Percentiles rank a stretch among this genome's conserved stretches.
These are phyloP conservation scores for Pipra filicauda DNA, from an alignment of 2,113 vertebrate genomes.

Conservation along the genomic window DNA sequence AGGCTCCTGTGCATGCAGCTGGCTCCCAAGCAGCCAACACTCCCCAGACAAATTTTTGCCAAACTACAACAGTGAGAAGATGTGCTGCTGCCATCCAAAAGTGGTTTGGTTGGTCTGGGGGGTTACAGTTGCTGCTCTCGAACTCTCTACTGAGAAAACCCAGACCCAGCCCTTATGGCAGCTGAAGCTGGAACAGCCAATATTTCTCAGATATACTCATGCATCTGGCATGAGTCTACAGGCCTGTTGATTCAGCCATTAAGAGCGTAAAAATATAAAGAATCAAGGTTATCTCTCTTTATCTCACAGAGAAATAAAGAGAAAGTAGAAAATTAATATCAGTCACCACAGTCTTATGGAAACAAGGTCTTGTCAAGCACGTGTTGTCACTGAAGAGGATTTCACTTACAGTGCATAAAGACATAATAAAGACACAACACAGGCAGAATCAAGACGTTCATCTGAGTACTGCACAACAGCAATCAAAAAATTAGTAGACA, in stretches of 20 bases:
- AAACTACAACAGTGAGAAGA: rapidly evolving
- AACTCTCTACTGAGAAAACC: neutral
- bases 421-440: neutral
- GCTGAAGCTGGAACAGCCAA: neutral
- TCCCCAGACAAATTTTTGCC: rapidly evolving
- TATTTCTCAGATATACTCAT: neutral
- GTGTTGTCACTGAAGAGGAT: neutral
- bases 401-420: neutral
- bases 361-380: neutral
- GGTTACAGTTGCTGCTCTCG: rapidly evolving
- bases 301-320: neutral
- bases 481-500: neutral
- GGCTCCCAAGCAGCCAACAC: neutral
- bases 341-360: neutral
- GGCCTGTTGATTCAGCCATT: neutral
- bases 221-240: neutral
- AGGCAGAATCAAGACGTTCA: neutral
- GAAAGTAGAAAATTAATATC: neutral
- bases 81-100: neutral
- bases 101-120: rapidly evolving
- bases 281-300: neutral
- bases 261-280: neutral
- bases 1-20: neutral
- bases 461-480: neutral
- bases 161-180: neutral